Evolutionary conservation across 2,113 vertebrate species (phyloP), one percentile per base, ranked within the genome.

Genomic region (Aegotheles bennettii): DNA sequence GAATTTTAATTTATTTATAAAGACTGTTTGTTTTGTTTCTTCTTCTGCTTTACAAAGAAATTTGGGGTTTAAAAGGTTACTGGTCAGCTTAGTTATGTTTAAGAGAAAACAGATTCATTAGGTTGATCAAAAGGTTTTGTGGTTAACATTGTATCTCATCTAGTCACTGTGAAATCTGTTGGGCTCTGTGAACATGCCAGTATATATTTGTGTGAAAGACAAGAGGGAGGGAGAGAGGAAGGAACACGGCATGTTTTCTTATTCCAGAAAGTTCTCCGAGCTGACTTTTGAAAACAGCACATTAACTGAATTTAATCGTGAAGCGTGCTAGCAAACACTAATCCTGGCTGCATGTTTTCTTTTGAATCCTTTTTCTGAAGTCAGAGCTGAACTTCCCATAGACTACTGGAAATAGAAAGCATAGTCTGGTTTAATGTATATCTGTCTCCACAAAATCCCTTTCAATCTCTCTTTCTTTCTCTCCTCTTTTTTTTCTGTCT

Each of bases 1-100:
- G 98, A 98, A 97, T 98, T 98, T 98, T 98, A 98, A 98, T 98
- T 98, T 98, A 98, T 98, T 98, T 98, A 97, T 98, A 98, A 98
- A 98, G 97, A 97, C 63, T 97, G 95, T 97, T 98, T 98, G 94
- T 97, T 98, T 98, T 98, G 87, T 96, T 97, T 95, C 82, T 89
- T 95, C 97, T 91, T 85, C 70, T 87, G 43, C 68, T 94, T 89
- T 68, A 76, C 18, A 43, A 65, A 87, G 75, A 80, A 85, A 31
- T 96, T 91, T 67, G 54, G 35, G 40, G 87, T 95, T 92, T 97
- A 82, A 90, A 80, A 91, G 91, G 69, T 96, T 97, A 92, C 86
- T 53, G 67, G 86, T 83, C 67, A 90, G n/a, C 65, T 94, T 92
- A 71, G 67, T 76, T 50, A 40, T 78, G 71, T 65, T 83, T 60